A percentile compares a stretch with the other conserved stretches of the same genome.
phyloP scores from a whole-genome alignment of 2,797 vertebrate species.

The Tapirus indicus region DNA sequence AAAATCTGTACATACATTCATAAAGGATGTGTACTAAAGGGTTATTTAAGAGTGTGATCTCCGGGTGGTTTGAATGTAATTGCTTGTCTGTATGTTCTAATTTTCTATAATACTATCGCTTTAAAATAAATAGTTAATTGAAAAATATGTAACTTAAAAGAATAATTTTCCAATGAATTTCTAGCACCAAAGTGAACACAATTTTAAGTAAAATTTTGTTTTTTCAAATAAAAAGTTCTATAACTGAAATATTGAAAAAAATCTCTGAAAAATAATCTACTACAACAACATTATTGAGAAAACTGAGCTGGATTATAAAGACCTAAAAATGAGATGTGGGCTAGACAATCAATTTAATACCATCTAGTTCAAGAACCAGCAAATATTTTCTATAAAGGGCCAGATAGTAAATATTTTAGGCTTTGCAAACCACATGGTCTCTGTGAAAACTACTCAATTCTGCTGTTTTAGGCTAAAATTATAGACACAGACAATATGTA shows the following conservation, averaged over 20 bases:
- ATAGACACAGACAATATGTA: neutral
- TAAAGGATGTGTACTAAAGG: neutral
- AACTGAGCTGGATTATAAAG: neutral
- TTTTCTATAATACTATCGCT: neutral
- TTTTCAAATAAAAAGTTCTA: conserved; percentile 24
- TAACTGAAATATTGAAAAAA: conserved; percentile 30
- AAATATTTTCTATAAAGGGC: neutral
- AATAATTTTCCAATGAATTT: conserved; percentile 40
- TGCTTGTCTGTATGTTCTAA: neutral
- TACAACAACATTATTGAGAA: conserved; percentile 25
- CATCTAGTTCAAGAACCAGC: neutral
- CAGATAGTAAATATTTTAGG: neutral
- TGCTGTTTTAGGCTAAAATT: neutral
- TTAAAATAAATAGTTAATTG: conserved; percentile 34
- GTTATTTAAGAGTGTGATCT: neutral
- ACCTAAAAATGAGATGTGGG: conserved; percentile 41
- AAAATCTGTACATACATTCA: neutral
- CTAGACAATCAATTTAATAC: conserved; percentile 1
- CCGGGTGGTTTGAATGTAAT: neutral
- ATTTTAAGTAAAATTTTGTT: conserved; percentile 51
- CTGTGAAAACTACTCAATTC: conserved; percentile 30
- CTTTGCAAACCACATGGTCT: neutral
- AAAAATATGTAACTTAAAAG: conserved; percentile 30
- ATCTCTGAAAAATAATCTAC: conserved; percentile 40
- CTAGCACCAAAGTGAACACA: conserved; percentile 11